These are phyloP conservation scores for Lasioglossum figueresi DNA, from an alignment of 2,888 invertebrate species.

Conservation along the genomic window DNA sequence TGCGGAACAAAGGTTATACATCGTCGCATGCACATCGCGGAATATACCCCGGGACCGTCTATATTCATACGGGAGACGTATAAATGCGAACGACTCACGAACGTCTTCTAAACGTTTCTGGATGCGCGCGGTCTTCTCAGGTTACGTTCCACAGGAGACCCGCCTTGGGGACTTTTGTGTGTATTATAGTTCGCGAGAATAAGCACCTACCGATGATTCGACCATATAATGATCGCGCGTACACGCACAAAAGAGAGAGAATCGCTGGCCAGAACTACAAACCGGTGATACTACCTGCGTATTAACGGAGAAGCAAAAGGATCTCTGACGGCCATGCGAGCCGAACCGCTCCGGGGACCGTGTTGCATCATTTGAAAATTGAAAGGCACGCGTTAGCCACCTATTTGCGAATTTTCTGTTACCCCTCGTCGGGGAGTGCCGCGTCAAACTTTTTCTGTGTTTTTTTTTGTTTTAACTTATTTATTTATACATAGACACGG, in stretches of 20 bases:
- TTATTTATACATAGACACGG: no score
- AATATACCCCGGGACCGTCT: conserved; percentile 59
- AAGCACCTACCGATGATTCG: conserved; percentile 65
- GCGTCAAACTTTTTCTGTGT: no score
- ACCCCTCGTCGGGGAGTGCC: neutral
- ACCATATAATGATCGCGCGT: conserved; percentile 56
- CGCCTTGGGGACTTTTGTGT: conserved; percentile 62
- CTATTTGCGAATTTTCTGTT: neutral
- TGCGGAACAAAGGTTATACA: conserved; percentile 68
- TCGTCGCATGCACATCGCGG: conserved; percentile 55
- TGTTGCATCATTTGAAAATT: conserved; percentile 18
- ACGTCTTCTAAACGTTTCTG: conserved; percentile 66
- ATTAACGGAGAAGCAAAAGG: conserved; percentile 19
- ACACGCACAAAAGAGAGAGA: conserved; percentile 48
- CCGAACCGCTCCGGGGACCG: conserved; percentile 5
- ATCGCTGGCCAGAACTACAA: conserved; percentile 36
- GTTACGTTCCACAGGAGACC: conserved; percentile 54
- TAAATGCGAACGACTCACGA: conserved; percentile 67
- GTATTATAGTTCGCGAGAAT: conserved; percentile 56
- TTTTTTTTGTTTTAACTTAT: no score
- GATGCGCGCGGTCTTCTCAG: conserved; percentile 59
- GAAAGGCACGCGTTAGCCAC: neutral
- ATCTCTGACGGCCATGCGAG: conserved; percentile 26
- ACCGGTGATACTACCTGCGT: conserved; percentile 24
- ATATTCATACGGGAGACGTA: conserved; percentile 66